Conservation (phyloP, 2,888 invertebrate genomes). For the Eulithis testata region DNA sequence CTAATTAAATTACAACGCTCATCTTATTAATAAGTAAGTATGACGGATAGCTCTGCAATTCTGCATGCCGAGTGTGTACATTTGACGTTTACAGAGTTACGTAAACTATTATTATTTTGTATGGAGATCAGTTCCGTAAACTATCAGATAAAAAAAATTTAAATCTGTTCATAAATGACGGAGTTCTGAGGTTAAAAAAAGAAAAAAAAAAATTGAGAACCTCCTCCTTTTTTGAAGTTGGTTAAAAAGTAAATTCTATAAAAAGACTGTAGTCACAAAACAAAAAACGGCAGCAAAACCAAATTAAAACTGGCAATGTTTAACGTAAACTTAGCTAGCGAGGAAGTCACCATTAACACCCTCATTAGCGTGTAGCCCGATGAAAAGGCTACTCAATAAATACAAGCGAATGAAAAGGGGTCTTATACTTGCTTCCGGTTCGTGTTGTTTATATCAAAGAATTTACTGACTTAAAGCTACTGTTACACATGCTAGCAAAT, state of each 20-base stretch:
- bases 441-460: conserved; percentile 52
- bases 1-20: conserved; percentile 21
- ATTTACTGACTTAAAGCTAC: conserved; percentile 46
- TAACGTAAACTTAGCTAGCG: conserved; percentile 41
- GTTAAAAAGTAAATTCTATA: neutral
- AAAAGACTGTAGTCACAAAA: conserved; percentile 1
- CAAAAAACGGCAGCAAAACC: conserved; percentile 45
- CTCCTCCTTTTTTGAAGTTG: no score
- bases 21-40: conserved; percentile 1
- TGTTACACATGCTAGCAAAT: no score
- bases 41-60: conserved; percentile 11
- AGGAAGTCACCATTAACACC: conserved; percentile 69
- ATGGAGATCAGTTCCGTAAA: no score
- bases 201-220: no score
- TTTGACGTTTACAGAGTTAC: no score
- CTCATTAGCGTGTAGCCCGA: conserved; percentile 67
- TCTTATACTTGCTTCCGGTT: conserved; percentile 48
- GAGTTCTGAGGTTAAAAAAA: no score
- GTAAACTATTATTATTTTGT: no score
- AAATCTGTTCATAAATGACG: no score
- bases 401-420: conserved; percentile 46
- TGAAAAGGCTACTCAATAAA: conserved; percentile 68
- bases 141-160: no score
- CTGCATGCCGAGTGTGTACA: neutral
- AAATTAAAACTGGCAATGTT: conserved; percentile 51